Evolutionary conservation across 2,888 invertebrate species (phyloP).

Genomic region (Laspeyria flexula): DNA sequence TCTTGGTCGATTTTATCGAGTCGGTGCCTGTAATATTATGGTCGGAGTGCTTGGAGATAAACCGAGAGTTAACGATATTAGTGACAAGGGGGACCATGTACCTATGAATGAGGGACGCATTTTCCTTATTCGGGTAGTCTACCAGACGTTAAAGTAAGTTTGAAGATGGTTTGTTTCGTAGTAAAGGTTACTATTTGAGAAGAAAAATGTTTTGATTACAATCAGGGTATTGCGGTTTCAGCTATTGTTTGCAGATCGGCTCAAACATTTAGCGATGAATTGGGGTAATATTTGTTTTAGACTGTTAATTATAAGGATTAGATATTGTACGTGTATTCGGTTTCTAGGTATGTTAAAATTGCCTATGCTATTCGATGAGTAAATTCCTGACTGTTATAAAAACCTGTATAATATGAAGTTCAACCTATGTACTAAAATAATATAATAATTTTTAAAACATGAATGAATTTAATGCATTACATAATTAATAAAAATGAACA

Average conservation of each 20-base stretch:
- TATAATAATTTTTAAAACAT: too few species aligned
- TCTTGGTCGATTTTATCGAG: slow-evolving; percentile 48
- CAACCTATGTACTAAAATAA: too few species aligned
- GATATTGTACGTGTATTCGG: too few species aligned
- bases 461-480: too few species aligned
- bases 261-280: too few species aligned
- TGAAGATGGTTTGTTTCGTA: not conserved
- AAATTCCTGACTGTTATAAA: too few species aligned
- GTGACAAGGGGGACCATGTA: slow-evolving; percentile 17
- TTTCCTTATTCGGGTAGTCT: slow-evolving; percentile 2
- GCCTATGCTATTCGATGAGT: too few species aligned
- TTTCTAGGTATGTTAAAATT: too few species aligned
- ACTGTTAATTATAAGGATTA: too few species aligned
- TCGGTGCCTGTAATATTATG: slow-evolving; percentile 31
- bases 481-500: too few species aligned
- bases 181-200: not conserved
- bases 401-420: too few species aligned
- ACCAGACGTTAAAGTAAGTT: not conserved
- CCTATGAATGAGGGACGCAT: slow-evolving; percentile 1
- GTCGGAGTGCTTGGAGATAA: slow-evolving; percentile 41
- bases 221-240: slow-evolving; percentile 3
- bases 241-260: slow-evolving; percentile 8
- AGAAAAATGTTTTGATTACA: slow-evolving; percentile 3
- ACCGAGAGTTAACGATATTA: slow-evolving; percentile 43
- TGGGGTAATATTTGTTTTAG: too few species aligned